Conservation (phyloP, 1,140 invertebrate genomes). For the Sweltsa coloradensis region DNA sequence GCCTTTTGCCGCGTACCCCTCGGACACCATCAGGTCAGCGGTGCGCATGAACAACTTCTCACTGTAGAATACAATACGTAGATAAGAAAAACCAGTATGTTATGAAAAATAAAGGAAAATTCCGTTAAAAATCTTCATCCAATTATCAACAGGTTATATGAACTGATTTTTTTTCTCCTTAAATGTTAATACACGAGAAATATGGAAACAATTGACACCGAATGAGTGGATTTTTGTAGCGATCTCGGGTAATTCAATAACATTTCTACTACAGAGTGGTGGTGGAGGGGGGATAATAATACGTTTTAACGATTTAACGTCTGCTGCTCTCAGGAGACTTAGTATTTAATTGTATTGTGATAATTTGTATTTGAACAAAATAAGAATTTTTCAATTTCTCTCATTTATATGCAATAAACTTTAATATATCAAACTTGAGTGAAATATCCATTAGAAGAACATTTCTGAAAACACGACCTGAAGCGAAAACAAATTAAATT, state of each 20-base stretch:
- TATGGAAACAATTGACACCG: not conserved
- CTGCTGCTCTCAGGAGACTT: too few species aligned
- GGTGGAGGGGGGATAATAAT: too few species aligned
- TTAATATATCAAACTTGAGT: too few species aligned
- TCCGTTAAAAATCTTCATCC: not conserved
- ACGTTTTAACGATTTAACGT: too few species aligned
- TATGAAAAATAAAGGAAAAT: not conserved
- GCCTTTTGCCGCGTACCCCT: constrained; percentile 41
- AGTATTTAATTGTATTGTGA: too few species aligned
- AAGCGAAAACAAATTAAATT: too few species aligned
- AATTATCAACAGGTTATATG: not conserved
- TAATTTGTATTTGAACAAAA: too few species aligned
- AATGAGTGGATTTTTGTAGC: not conserved
- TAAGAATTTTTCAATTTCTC: too few species aligned
- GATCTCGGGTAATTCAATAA: not conserved
- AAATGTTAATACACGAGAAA: not conserved
- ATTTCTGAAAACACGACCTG: too few species aligned
- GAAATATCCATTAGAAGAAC: too few species aligned
- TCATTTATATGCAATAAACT: too few species aligned
- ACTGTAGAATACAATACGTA: constrained; percentile 28
- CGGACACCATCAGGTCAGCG: constrained; percentile 38
- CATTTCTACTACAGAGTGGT: too few species aligned
- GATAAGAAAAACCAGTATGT: not conserved
- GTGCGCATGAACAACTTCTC: constrained; percentile 40
- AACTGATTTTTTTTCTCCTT: not conserved